phyloP scores from a whole-genome alignment of 2,113 vertebrate species.

The Sinocyclocheilus anshuiensis region DNA sequence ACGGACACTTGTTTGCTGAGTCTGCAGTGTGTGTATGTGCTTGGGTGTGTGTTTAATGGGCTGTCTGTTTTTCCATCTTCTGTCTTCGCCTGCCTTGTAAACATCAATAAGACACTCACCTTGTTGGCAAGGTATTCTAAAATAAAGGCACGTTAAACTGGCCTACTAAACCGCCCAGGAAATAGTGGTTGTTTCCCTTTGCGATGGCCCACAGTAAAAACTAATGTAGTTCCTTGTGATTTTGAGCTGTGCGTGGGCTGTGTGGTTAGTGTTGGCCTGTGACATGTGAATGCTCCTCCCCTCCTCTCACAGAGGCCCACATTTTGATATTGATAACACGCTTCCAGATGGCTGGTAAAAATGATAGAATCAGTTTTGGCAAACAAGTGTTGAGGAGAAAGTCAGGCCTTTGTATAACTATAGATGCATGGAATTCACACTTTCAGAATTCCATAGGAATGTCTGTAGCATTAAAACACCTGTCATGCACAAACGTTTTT shows the following conservation, averaged over 20 bases:
- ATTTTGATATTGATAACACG: neutral
- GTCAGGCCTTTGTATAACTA: neutral
- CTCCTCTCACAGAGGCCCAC: neutral
- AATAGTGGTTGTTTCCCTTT: constrained; percentile 19
- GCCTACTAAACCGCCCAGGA: neutral
- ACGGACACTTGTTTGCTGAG: constrained; percentile 32
- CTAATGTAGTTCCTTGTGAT: constrained; percentile 20
- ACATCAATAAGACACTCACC: constrained; percentile 24
- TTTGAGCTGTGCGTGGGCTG: constrained; percentile 10
- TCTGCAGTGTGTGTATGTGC: neutral
- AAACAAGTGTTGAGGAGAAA: neutral
- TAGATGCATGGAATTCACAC: neutral
- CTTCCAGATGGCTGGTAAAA: neutral
- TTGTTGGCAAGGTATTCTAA: constrained; percentile 22
- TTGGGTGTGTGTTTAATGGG: constrained; percentile 31
- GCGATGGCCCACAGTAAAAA: neutral
- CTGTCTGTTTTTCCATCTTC: neutral
- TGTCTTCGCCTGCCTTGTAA: neutral
- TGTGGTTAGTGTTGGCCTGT: constrained; percentile 21
- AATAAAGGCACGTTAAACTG: neutral
- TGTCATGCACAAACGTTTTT: neutral
- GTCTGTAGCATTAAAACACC: neutral
- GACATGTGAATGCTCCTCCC: neutral
- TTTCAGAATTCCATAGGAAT: neutral
- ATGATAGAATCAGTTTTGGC: neutral